Evolutionary conservation across 2,113 vertebrate genomes (phyloP), one percentile per base, ranked within the genome.

Genomic region (Oryzias curvinotus): DNA sequence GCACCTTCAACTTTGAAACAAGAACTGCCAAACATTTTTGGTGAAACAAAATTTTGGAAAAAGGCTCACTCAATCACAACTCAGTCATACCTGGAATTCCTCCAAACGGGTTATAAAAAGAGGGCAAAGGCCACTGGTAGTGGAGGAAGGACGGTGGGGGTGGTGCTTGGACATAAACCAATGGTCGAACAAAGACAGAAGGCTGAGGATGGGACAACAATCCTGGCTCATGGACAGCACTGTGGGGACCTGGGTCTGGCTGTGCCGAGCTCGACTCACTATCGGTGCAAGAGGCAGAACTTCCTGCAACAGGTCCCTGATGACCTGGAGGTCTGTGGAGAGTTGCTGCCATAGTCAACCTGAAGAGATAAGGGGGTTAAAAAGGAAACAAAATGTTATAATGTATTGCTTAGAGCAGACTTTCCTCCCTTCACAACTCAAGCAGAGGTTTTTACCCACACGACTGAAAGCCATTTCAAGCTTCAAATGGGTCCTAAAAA

Each of bases 91-190:
- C 65, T 62, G 83, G 83, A 45, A 87, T 85, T 47, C 73, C 71
- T 8, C 55, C 0, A 57, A 79, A 86, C 1, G 85, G 80, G 48
- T 82, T 79, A 56, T 75, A 87, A 2, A 72, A 44, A 23, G 85
- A 77, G 44, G 84, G 80, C 68, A 84, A 62, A 26, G 85, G 81
- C 86, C 85, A 89, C 64, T 85, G 87, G 66, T 81, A 88, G 0
- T 77, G 80, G 19, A 85, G 50, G 17, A 83, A 69, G 36, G 65
- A 78, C 0, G 82, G 14, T 1, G 52, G 57, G 17, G 64, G 80
- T 1, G 69, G 75, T 10, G 74, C 44, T 7, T 65, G 81, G 28
- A 86, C 4, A 4, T 85, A 88, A 44, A 85, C 65, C 12, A 84
- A 1, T 0, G 85, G 82, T 2, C 71, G 57, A 3, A 49, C 7